Conservation (phyloP, 2,113 vertebrate species). For the Phyllostomus hastatus region DNA sequence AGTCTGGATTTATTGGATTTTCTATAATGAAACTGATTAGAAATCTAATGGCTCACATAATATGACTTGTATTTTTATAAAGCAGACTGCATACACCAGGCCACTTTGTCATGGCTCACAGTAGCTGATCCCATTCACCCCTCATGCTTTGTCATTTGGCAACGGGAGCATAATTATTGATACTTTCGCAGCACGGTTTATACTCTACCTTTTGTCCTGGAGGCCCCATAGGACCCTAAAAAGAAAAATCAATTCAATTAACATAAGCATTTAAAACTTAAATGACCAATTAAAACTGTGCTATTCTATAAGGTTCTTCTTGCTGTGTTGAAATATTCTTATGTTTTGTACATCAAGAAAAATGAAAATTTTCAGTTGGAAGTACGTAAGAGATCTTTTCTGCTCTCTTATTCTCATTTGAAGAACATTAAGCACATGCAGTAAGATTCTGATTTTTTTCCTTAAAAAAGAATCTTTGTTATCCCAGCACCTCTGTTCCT, state of each 20-base stretch:
- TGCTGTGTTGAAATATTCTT: constrained; percentile 63
- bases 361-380: constrained; percentile 53
- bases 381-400: constrained; percentile 52
- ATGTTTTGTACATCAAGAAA: constrained; percentile 55
- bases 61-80: constrained; percentile 66
- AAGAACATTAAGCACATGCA: constrained; percentile 44
- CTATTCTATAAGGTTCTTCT: constrained; percentile 65
- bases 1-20: constrained; percentile 63
- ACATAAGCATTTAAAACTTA: constrained; percentile 76
- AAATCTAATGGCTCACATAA: constrained; percentile 64
- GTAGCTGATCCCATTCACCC: constrained; percentile 72
- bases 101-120: constrained; percentile 41
- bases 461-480: background rate
- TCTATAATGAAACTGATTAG: constrained; percentile 65
- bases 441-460: constrained; percentile 35
- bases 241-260: constrained; percentile 85
- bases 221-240: constrained; percentile 93
- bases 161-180: constrained; percentile 46
- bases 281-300: constrained; percentile 73
- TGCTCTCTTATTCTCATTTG: constrained; percentile 41
- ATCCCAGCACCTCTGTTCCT: constrained; percentile 51
- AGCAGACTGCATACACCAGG: constrained; percentile 61
- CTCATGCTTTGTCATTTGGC: constrained; percentile 57
- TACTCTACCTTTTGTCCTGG: constrained; percentile 92
- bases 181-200: constrained; percentile 68